phyloP scores from a whole-genome alignment of 2,113 vertebrate genomes.

The Petrocephalus microphthalmus region DNA sequence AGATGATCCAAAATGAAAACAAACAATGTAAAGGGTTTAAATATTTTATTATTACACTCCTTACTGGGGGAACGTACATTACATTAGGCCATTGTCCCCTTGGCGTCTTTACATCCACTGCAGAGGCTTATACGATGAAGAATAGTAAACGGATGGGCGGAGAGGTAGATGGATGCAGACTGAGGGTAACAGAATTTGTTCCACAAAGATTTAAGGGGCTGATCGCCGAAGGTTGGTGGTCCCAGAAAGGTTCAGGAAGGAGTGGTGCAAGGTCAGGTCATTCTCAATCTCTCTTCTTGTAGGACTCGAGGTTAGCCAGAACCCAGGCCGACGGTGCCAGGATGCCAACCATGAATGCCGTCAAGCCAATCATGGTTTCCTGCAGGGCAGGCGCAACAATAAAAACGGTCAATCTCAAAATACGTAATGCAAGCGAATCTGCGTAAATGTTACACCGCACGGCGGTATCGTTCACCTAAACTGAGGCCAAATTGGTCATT shows the following conservation, averaged over 20 bases:
- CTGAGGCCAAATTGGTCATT: background rate
- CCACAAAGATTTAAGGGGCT: background rate
- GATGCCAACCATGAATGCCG: conserved; percentile 34
- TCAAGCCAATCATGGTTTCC: conserved; percentile 47
- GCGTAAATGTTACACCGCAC: background rate
- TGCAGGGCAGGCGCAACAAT: conserved; percentile 19
- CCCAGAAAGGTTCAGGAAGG: background rate
- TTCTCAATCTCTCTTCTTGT: conserved; percentile 51
- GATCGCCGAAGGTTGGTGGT: background rate
- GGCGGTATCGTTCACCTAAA: background rate
- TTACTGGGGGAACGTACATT: background rate
- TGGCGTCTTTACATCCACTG: background rate
- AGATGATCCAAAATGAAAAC: background rate
- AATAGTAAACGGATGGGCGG: background rate
- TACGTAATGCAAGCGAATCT: background rate
- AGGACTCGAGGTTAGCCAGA: conserved; percentile 57
- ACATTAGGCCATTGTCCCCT: background rate
- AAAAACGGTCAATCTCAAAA: background rate
- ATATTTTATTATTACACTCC: conserved; percentile 23
- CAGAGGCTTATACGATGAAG: background rate
- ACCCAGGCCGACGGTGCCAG: conserved; percentile 64
- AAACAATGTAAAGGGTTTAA: conserved; percentile 1
- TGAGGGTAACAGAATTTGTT: background rate
- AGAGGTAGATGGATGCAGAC: conserved; percentile 14
- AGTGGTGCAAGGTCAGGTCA: background rate